A percentile compares a stretch with the other conserved stretches of the same genome.
phyloP scores from a whole-genome alignment of 2,797 vertebrate genomes.

The Oryzias sinensis region DNA sequence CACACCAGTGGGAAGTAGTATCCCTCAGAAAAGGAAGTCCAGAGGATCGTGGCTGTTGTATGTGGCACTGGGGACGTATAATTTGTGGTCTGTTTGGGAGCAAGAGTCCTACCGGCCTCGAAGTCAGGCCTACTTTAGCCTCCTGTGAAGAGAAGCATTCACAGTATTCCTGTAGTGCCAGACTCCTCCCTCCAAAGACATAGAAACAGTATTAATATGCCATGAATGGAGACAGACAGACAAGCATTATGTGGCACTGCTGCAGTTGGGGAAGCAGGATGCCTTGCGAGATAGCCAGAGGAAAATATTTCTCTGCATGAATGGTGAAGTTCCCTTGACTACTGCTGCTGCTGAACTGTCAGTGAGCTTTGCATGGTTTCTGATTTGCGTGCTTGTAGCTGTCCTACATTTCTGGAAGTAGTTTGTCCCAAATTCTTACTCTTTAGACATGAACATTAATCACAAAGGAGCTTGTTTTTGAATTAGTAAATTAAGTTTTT shows the following conservation, averaged over 20 bases:
- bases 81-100: conserved; percentile 73
- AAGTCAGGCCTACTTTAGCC: conserved; percentile 53
- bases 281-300: conserved; percentile 53
- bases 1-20: conserved; percentile 61
- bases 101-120: conserved; percentile 54
- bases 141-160: conserved; percentile 76
- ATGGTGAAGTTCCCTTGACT: conserved; percentile 37
- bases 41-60: conserved; percentile 73
- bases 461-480: too few relatives aligned
- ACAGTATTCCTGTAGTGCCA: conserved; percentile 63
- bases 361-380: conserved; percentile 20
- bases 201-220: conserved; percentile 79
- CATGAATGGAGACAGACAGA: conserved; percentile 76
- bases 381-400: conserved; percentile 7
- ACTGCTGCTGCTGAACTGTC: conserved; percentile 40
- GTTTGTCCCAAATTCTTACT: neutral
- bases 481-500: too few relatives aligned
- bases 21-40: conserved; percentile 75
- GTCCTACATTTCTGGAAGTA: neutral
- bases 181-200: conserved; percentile 48
- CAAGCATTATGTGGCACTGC: conserved; percentile 66
- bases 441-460: too few relatives aligned
- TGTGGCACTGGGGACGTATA: conserved; percentile 73
- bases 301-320: conserved; percentile 53
- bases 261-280: conserved; percentile 48